A percentile compares a stretch with the other conserved stretches of the same genome.
These are phyloP conservation scores for Brenthis hecate DNA, from an alignment of 2,888 invertebrate species.

Conservation along the genomic window DNA sequence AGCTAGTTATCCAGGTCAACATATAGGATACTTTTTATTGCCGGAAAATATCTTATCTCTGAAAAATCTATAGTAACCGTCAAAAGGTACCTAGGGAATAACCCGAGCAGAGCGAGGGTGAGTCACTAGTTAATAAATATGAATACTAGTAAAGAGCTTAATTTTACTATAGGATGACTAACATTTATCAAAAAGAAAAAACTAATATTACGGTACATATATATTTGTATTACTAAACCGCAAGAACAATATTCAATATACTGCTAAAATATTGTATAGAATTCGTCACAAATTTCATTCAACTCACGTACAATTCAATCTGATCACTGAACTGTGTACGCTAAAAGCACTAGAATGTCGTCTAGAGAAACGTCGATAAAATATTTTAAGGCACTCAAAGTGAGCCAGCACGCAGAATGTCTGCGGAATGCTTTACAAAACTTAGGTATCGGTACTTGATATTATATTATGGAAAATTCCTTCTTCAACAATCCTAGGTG, in stretches of 20 bases:
- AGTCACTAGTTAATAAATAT: too few relatives aligned
- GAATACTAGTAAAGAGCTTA: too few relatives aligned
- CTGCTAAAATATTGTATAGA: background rate
- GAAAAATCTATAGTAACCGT: too few relatives aligned
- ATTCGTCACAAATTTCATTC: conserved; percentile 24
- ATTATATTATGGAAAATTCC: conserved; percentile 28
- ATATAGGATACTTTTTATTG: too few relatives aligned
- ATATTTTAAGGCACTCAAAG: conserved; percentile 40
- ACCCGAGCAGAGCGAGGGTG: too few relatives aligned
- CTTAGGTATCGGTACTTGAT: conserved; percentile 27
- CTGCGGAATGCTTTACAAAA: conserved; percentile 35
- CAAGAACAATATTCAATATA: conserved; percentile 3
- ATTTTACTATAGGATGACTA: too few relatives aligned
- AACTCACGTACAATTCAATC: conserved; percentile 32
- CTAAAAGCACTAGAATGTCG: conserved; percentile 30
- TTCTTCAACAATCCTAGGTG: conserved; percentile 5
- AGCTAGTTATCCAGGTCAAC: too few relatives aligned
- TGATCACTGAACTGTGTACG: conserved; percentile 32
- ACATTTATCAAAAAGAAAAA: too few relatives aligned
- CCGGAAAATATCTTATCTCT: too few relatives aligned
- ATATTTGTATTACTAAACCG: background rate
- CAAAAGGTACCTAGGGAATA: too few relatives aligned
- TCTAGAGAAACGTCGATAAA: conserved; percentile 37
- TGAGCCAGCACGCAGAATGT: conserved; percentile 33
- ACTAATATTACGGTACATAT: too few relatives aligned